A percentile compares a stretch with the other conserved stretches of the same genome.
phyloP scores from a whole-genome alignment of 2,888 invertebrate species.

The Ormyrus thymus region DNA sequence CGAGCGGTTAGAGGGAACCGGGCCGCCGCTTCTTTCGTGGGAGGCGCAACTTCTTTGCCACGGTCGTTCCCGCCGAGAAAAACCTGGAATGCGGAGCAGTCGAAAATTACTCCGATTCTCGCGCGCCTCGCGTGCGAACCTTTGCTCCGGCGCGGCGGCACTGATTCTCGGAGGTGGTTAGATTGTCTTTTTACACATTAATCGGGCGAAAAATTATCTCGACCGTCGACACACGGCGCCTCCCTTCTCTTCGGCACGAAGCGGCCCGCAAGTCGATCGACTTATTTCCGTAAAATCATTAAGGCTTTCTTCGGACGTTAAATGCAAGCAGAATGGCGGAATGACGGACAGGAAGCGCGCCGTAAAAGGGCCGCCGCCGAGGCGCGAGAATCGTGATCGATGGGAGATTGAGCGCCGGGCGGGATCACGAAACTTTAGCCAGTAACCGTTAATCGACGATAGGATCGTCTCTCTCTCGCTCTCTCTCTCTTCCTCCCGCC shows the following conservation, averaged over 20 bases:
- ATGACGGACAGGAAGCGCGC: constrained; percentile 48
- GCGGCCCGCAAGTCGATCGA: too few species aligned
- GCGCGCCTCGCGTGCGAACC: neutral
- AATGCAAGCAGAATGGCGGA: neutral
- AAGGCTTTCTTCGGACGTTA: too few species aligned
- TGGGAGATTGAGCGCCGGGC: constrained; percentile 62
- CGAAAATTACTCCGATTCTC: constrained; percentile 50
- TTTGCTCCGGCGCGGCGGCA: too few species aligned
- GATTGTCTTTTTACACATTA: too few species aligned
- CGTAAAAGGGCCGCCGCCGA: neutral
- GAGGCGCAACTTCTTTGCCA: neutral
- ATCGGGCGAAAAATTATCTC: too few species aligned
- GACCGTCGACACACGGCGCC: too few species aligned
- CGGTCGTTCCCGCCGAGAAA: constrained; percentile 30
- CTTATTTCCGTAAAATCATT: too few species aligned
- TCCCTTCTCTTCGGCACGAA: too few species aligned
- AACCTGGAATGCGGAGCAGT: constrained; percentile 20
- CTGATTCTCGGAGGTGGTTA: too few species aligned
- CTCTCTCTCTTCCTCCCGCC: constrained; percentile 21
- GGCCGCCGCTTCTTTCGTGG: neutral
- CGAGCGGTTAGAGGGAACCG: constrained; percentile 47
- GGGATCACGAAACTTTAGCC: constrained; percentile 70
- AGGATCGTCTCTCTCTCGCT: constrained; percentile 65
- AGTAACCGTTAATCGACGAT: constrained; percentile 70
- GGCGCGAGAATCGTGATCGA: constrained; percentile 65